Conservation (phyloP, 2,797 vertebrate genomes). For the Anguilla obscura region DNA sequence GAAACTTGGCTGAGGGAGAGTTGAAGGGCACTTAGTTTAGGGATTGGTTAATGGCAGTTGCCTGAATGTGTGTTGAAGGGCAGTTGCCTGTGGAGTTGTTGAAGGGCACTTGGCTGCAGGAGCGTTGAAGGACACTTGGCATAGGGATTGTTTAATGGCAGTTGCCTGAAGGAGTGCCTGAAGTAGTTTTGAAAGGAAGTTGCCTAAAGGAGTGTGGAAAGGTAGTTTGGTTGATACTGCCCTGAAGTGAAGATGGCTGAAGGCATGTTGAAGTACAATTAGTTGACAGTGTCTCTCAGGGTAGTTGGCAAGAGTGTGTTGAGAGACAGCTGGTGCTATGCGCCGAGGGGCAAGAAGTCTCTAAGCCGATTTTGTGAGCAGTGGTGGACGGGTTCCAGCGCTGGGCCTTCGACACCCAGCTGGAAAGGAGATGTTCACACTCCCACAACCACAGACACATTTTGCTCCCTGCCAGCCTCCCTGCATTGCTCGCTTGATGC, state of each 20-base stretch:
- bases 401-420: background rate
- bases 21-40: background rate
- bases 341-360: background rate
- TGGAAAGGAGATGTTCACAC: background rate
- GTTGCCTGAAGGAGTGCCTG: background rate
- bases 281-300: background rate
- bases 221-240: background rate
- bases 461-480: background rate
- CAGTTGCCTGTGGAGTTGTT: background rate
- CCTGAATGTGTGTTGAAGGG: background rate
- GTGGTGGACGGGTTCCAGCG: background rate
- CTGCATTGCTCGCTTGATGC: background rate
- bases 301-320: background rate
- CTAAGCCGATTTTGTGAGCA: background rate
- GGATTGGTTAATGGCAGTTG: background rate
- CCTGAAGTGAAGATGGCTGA: background rate
- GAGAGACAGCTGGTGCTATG: background rate
- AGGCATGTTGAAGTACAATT: background rate
- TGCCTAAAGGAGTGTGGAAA: background rate
- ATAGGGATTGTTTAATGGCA: background rate
- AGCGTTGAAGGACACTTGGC: background rate
- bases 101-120: background rate
- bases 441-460: background rate
- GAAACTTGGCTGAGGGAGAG: background rate
- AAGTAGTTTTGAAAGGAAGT: background rate